Evolutionary conservation across 1,140 invertebrate species (phyloP).

Genomic region (Heliconius hewitsoni): DNA sequence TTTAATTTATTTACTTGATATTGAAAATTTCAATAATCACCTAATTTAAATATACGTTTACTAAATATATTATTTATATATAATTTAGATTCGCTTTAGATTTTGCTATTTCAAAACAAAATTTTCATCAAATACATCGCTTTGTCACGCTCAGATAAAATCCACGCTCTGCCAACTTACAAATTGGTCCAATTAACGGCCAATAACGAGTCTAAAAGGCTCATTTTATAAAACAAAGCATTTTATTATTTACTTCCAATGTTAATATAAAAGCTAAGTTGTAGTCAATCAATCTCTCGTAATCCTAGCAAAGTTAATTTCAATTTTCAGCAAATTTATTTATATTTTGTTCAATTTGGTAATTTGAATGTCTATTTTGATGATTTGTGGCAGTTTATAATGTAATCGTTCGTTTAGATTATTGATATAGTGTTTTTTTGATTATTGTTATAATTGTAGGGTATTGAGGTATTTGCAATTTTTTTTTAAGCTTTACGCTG

Average conservation of each 20-base stretch:
- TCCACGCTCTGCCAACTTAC: constrained; percentile 24
- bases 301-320: constrained; percentile 20
- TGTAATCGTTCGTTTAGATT: constrained; percentile 50
- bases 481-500: not conserved
- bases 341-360: not conserved
- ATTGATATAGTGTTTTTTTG: not conserved
- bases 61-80: not conserved
- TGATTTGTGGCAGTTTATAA: constrained; percentile 60
- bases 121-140: constrained; percentile 17
- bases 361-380: constrained; percentile 42
- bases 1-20: too few species aligned
- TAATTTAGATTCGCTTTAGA: not conserved
- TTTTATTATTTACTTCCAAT: constrained; percentile 26
- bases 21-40: too few species aligned
- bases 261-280: constrained; percentile 25
- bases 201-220: constrained; percentile 29
- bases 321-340: constrained; percentile 23
- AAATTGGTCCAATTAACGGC: constrained; percentile 36
- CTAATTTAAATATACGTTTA: too few species aligned
- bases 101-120: constrained; percentile 4
- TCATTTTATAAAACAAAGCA: constrained; percentile 34
- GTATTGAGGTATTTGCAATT: not conserved
- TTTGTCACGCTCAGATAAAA: constrained; percentile 22
- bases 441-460: not conserved
- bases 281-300: constrained; percentile 21